Base-by-base conservation (phyloP, 2,797 vertebrate genomes). In the Myripristis murdjan region DNA sequence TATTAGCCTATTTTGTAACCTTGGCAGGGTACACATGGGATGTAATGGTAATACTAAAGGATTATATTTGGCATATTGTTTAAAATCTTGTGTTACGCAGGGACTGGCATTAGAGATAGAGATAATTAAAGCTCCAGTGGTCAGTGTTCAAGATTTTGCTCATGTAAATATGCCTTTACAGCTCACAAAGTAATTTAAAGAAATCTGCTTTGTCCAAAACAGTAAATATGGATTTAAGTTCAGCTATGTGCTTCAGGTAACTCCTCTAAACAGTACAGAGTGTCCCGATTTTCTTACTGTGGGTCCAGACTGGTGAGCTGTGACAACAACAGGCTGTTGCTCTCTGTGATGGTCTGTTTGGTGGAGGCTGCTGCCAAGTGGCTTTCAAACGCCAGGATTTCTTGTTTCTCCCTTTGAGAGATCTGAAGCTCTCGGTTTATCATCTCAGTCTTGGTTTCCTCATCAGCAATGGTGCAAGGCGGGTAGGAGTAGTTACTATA, bases 331-430 rank as follows among this genome's bases (percentile, higher is more conserved):
- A 99, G 91, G 84, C 98, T 99, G 93, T 97, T 99, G 91, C 94
- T 99, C 91, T 99, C 98, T 0, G 98, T 99, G 90, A 99, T 99
- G 48, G 98, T 98, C 92, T 98, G 98, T 74, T 99, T 99, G 44
- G 98, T 99, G 77, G 98, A 99, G 0, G 98, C 98, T 0, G 98
- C 98, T 0, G 98, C 98, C 86, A 99, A 85, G 81, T 99, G 98
- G 66, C 98, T 98, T 83, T 99, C 98, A 5, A 99, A 99, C 1
- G 98, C 98, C 83, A 99, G 87, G 70, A 99, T 99, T 81, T 99
- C 98, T 73, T 99, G 98, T 81, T 97, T 98, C 91, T 99, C 98
- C 56, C 97, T 94, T 91, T 99, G 98, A 1, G 98, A 97, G 64
- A 96, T 92, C 82, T 99, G 98, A 79, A 99, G 95, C 86, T 99